These are phyloP conservation scores for Sebastes vulpes DNA, from an alignment of 2,797 vertebrate genomes.

Conservation along the genomic window DNA sequence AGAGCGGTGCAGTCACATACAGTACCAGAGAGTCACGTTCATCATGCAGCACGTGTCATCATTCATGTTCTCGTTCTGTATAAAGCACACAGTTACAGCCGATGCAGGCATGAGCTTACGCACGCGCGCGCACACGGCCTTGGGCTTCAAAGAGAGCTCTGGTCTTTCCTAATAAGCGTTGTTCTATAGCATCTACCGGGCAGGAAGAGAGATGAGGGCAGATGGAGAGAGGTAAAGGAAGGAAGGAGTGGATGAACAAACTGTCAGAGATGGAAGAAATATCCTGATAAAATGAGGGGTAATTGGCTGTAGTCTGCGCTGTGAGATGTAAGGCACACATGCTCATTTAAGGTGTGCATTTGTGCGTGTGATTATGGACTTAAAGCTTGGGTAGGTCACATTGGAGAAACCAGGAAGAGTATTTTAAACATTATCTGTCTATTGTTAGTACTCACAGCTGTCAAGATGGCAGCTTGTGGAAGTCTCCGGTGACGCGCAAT, in stretches of 20 bases:
- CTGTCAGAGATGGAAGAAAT: conserved; percentile 6
- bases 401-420: neutral
- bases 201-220: conserved; percentile 13
- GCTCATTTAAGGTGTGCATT: neutral
- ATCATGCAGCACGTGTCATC: conserved; percentile 42
- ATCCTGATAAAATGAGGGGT: conserved; percentile 32
- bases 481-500: neutral
- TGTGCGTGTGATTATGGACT: neutral
- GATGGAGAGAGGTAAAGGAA: conserved; percentile 10
- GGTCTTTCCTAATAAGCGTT: conserved; percentile 13
- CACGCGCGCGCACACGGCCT: neutral
- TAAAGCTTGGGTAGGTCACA: neutral
- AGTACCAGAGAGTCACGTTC: conserved; percentile 44
- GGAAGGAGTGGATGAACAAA: neutral
- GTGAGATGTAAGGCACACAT: neutral
- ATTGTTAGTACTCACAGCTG: neutral
- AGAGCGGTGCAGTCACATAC: conserved; percentile 7
- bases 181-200: conserved; percentile 23
- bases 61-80: conserved; percentile 26
- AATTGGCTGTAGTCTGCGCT: conserved; percentile 24
- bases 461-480: neutral
- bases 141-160: conserved; percentile 32
- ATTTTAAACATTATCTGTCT: neutral
- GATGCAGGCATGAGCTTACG: neutral
- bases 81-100: conserved; percentile 1